phyloP scores from a whole-genome alignment of 2,113 vertebrate genomes.

The Megalops atlanticus region DNA sequence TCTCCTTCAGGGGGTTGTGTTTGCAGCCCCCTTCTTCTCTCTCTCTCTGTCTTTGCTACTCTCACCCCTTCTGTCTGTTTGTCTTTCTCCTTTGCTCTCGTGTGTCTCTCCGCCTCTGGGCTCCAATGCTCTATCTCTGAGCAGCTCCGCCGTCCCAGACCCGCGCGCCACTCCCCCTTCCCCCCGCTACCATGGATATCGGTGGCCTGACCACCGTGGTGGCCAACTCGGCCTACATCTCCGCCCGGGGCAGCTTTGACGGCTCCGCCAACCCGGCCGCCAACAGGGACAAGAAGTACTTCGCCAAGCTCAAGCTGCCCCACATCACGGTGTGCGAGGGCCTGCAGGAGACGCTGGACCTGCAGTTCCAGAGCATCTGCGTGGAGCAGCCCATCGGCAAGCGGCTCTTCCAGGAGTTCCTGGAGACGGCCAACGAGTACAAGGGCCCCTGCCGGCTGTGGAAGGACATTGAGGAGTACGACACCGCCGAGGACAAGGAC shows the following conservation, averaged over 20 bases:
- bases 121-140: constrained; percentile 29
- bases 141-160: background rate
- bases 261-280: constrained; percentile 58
- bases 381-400: constrained; percentile 75
- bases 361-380: constrained; percentile 65
- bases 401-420: constrained; percentile 72
- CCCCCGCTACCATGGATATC: constrained; percentile 71
- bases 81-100: too few relatives aligned
- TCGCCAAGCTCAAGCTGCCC: constrained; percentile 72
- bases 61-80: too few relatives aligned
- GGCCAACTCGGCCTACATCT: constrained; percentile 78
- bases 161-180: constrained; percentile 16
- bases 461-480: constrained; percentile 72
- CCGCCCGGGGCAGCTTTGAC: constrained; percentile 74
- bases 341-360: constrained; percentile 66
- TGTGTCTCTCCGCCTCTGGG: too few relatives aligned
- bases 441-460: constrained; percentile 64
- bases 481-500: constrained; percentile 72
- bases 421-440: constrained; percentile 66
- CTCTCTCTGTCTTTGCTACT: too few relatives aligned
- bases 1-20: background rate
- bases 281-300: constrained; percentile 74
- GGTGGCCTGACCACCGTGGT: constrained; percentile 76
- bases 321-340: constrained; percentile 75
- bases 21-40: background rate